phyloP scores from a whole-genome alignment of 1,140 invertebrate genomes.

The Saccostrea glomerata region DNA sequence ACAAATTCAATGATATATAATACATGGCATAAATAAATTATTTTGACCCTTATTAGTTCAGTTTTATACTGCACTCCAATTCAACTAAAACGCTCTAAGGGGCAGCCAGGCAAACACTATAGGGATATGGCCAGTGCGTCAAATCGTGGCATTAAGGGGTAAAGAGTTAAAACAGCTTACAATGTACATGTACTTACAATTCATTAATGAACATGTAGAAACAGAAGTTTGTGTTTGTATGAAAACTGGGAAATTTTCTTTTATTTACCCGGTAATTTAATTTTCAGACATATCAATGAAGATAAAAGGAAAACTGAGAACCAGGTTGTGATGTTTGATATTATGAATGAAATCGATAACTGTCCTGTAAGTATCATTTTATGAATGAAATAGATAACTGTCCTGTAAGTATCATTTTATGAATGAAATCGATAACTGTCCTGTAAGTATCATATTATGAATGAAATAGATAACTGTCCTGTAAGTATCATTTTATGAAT shows the following conservation, averaged over 20 bases:
- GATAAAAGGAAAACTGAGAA: slow-evolving; percentile 97
- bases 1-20: too few relatives aligned
- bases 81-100: too few relatives aligned
- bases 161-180: not conserved
- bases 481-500: slow-evolving; percentile 66
- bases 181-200: not conserved
- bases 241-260: not conserved
- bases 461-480: slow-evolving; percentile 75
- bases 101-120: too few relatives aligned
- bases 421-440: slow-evolving; percentile 80
- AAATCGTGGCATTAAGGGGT: too few relatives aligned
- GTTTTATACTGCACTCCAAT: too few relatives aligned
- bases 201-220: not conserved
- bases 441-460: slow-evolving; percentile 78
- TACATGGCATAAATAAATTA: too few relatives aligned
- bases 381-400: slow-evolving; percentile 80
- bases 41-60: too few relatives aligned
- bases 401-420: slow-evolving; percentile 66
- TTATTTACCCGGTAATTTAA: slow-evolving; percentile 24
- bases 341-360: slow-evolving; percentile 98
- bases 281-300: slow-evolving; percentile 91
- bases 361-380: slow-evolving; percentile 87
- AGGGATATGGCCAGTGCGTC: too few relatives aligned
- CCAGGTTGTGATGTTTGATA: slow-evolving; percentile 96
- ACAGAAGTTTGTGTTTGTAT: slow-evolving; percentile 1